Conservation (phyloP, 2,113 vertebrate genomes). For the Rhagologus leucostigma region DNA sequence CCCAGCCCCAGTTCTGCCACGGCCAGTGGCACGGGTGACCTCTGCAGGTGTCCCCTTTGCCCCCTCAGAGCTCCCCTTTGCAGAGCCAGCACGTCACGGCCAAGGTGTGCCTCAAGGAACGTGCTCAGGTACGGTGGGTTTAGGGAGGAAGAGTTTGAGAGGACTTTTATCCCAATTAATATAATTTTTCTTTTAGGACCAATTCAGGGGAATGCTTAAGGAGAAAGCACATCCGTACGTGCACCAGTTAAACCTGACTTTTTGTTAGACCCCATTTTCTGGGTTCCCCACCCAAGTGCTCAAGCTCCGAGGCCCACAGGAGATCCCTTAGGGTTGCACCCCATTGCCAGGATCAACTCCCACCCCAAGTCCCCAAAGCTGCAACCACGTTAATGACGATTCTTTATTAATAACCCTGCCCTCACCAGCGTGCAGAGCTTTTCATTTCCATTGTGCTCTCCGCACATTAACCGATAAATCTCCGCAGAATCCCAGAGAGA, state of each 20-base stretch:
- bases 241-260: background rate
- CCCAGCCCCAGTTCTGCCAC: rapidly evolving
- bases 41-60: background rate
- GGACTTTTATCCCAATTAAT: background rate
- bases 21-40: rapidly evolving
- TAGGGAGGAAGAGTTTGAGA: background rate
- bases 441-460: background rate
- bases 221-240: rapidly evolving
- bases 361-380: background rate
- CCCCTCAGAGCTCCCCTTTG: background rate
- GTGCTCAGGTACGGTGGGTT: rapidly evolving
- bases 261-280: rapidly evolving
- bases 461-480: conserved; percentile 1
- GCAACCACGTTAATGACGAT: rapidly evolving
- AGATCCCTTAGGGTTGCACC: rapidly evolving
- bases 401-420: background rate
- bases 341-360: background rate
- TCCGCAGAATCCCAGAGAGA: background rate
- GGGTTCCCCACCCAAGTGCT: background rate
- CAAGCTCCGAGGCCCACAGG: background rate
- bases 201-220: background rate
- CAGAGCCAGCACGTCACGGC: rapidly evolving
- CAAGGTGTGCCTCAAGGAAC: background rate
- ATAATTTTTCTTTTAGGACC: background rate
- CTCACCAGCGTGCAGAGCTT: background rate